Base-by-base conservation (phyloP, 2,888 invertebrate species). In the Chloroclysta siterata region DNA sequence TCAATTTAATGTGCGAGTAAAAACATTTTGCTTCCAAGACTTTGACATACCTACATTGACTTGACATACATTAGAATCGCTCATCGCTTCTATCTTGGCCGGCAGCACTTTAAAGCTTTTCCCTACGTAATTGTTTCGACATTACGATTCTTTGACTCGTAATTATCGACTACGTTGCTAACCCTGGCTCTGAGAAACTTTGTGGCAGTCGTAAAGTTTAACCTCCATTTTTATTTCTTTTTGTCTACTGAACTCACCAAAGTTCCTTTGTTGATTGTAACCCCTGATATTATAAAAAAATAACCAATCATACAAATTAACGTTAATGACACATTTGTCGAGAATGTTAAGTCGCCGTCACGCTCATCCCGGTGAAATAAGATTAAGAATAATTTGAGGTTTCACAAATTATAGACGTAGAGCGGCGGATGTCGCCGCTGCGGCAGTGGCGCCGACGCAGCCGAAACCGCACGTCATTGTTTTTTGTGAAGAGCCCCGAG, bases 401-500 rank as follows among this genome's bases (percentile, higher is more conserved):
- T 88, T 88, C 78, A 84, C 84, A 93, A 93, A 93, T 93, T 91
- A 93, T 89, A 93, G 90, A 81, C 83, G 81, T 83, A 84, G 82
- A 77, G 83, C 87, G 83, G 87, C 88, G 90, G 89, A 88, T 91
- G 92, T 89, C 90, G 91, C 86, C 85, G 82, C 75, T 78, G 81
- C 77, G 89, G 82, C 81, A 80, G 79, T 85, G 91, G 89, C 89
- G 90, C 90, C 90, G 79, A 82, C 85, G 84, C 85, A 87, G 72
- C 81, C 77, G 79, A 91, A 92, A 93, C 88, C 88, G 92, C 91
- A 88, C 88, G 91, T 93, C 92, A 93, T 93, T 92, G 91, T 92
- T 93, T 93, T 93, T 93, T 93, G 89, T 91, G 81, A 73, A 79
- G 76, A 81, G 79, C 82, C 88, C 88, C 77, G 81, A 80, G 87